A percentile compares a stretch with the other conserved stretches of the same genome.
These are phyloP conservation scores for Peromyscus leucopus DNA, from an alignment of 2,113 vertebrate genomes.

Conservation along the genomic window DNA sequence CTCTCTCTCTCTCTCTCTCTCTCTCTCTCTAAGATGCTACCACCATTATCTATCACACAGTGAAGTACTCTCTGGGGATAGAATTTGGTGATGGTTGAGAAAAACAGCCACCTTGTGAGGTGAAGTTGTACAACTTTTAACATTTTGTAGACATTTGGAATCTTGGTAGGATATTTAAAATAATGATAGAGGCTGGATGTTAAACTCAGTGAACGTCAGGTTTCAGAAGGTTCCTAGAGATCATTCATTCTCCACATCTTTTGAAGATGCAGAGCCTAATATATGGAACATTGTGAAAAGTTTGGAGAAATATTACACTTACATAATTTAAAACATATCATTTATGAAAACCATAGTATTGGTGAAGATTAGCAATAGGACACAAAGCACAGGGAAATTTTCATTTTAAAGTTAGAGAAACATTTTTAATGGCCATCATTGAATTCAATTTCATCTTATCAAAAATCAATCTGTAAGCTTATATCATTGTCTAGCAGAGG, in stretches of 20 bases:
- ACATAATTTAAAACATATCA: slow-evolving; percentile 29
- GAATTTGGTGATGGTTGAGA: background rate
- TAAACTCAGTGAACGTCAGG: background rate
- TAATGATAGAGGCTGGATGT: background rate
- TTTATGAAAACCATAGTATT: background rate
- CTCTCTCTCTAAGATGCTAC: background rate
- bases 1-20: background rate
- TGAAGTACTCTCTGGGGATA: background rate
- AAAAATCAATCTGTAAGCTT: slow-evolving; percentile 14
- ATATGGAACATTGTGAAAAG: background rate
- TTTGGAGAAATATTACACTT: background rate
- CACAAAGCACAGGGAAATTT: background rate
- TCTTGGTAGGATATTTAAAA: background rate
- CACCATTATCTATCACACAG: accelerated
- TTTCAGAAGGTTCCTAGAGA: background rate
- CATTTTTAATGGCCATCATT: background rate
- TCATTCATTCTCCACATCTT: background rate
- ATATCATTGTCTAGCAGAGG: background rate
- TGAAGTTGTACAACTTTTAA: background rate
- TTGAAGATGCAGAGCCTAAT: background rate
- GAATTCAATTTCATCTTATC: slow-evolving; percentile 49
- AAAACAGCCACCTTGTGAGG: background rate
- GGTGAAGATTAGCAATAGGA: background rate
- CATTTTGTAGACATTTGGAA: background rate
- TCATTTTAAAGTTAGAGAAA: slow-evolving; percentile 39